phyloP scores from a whole-genome alignment of 2,797 vertebrate genomes.

The Rhincodon typus region DNA sequence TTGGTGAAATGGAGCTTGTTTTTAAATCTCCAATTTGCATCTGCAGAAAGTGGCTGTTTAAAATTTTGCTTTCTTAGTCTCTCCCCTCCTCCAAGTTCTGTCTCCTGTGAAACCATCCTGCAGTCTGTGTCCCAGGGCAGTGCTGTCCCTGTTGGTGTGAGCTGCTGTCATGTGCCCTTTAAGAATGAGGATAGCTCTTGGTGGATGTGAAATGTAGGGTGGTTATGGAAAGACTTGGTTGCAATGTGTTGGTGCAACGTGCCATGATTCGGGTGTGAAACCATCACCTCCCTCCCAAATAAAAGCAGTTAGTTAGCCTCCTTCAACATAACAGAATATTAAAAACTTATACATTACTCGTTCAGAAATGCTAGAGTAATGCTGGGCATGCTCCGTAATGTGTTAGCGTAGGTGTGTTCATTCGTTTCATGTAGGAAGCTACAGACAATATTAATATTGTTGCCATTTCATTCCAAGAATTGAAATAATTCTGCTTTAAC shows the following conservation, averaged over 20 bases:
- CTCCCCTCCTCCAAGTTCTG: neutral
- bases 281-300: neutral
- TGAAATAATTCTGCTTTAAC: too few relatives aligned
- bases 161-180: neutral
- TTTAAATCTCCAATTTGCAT: neutral
- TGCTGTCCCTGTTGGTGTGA: too few relatives aligned
- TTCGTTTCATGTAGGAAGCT: neutral
- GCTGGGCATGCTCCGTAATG: neutral
- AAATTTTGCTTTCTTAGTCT: neutral
- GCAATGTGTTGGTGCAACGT: too few relatives aligned
- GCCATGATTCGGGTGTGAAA: too few relatives aligned
- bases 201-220: neutral
- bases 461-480: too few relatives aligned
- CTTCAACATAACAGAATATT: neutral
- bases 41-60: neutral
- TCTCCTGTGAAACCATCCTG: too few relatives aligned
- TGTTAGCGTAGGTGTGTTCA: neutral
- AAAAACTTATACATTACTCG: neutral
- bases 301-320: neutral
- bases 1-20: neutral
- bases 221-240: too few relatives aligned
- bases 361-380: neutral
- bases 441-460: neutral
- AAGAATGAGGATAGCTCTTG: neutral
- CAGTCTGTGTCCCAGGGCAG: neutral